phyloP scores from a whole-genome alignment of 1,140 invertebrate species.

The Drosophila novamexicana region DNA sequence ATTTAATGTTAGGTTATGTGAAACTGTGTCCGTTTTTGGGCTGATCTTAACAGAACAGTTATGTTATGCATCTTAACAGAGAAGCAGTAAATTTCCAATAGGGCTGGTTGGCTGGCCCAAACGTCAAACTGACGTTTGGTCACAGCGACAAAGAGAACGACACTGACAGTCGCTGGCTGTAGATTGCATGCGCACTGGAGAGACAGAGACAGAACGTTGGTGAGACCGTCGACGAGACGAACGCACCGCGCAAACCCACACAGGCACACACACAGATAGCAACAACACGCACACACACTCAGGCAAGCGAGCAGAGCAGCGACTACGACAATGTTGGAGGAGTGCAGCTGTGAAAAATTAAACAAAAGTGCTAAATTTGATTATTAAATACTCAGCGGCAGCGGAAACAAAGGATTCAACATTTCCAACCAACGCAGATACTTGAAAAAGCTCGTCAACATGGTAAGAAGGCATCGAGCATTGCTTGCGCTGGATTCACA shows the following conservation, averaged over 20 bases:
- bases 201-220: constrained; percentile 59
- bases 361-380: constrained; percentile 61
- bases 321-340: constrained; percentile 66
- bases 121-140: constrained; percentile 70
- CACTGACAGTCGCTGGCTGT: constrained; percentile 47
- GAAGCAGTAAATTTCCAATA: constrained; percentile 46
- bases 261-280: constrained; percentile 27
- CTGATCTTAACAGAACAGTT: constrained; percentile 13
- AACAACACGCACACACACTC: constrained; percentile 25
- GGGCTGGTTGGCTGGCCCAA: constrained; percentile 41
- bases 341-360: constrained; percentile 64
- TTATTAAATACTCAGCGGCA: constrained; percentile 30
- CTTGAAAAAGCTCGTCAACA: constrained; percentile 68
- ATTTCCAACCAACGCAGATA: constrained; percentile 71
- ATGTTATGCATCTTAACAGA: constrained; percentile 21
- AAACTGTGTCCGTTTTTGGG: background rate
- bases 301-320: constrained; percentile 37
- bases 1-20: background rate
- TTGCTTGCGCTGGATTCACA: background rate
- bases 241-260: constrained; percentile 38
- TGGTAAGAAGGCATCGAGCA: constrained; percentile 51
- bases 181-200: constrained; percentile 36
- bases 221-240: constrained; percentile 66
- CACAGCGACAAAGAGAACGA: constrained; percentile 67
- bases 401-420: constrained; percentile 54